These are phyloP conservation scores for Polydesmus complanatus DNA, from an alignment of 2,888 invertebrate species.

Conservation along the genomic window DNA sequence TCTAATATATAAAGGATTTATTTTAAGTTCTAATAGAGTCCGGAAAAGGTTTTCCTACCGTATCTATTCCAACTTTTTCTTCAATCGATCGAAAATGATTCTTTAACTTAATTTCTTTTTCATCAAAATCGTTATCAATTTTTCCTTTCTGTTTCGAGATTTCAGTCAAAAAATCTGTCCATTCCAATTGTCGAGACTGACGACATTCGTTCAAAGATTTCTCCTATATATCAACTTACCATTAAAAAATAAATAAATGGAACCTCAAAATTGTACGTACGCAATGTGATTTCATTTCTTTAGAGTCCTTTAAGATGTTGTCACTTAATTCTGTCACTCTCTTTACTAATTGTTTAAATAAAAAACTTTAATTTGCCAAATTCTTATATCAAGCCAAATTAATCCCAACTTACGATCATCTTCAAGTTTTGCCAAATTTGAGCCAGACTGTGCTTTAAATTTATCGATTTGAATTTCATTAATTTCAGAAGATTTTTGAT, in stretches of 20 bases:
- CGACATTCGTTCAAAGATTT: slow-evolving; percentile 32
- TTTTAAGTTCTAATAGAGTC: too few species aligned
- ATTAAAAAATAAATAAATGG: too few species aligned
- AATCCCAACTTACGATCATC: slow-evolving; percentile 41
- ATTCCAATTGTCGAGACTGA: slow-evolving; percentile 44
- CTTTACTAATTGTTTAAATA: too few species aligned
- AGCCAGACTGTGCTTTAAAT: slow-evolving; percentile 46
- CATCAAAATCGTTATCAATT: slow-evolving; percentile 60
- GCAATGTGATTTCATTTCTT: too few species aligned
- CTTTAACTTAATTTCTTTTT: slow-evolving; percentile 60
- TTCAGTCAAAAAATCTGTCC: slow-evolving; percentile 62
- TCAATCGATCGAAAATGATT: slow-evolving; percentile 61
- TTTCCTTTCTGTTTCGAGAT: slow-evolving; percentile 59
- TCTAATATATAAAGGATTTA: too few species aligned
- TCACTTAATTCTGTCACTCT: too few species aligned
- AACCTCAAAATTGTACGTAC: too few species aligned
- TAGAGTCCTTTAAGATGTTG: too few species aligned
- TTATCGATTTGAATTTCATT: slow-evolving; percentile 57
- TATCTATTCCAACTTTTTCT: slow-evolving; percentile 38
- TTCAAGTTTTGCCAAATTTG: slow-evolving; percentile 46
- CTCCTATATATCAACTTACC: too few species aligned
- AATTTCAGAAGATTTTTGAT: slow-evolving; percentile 62
- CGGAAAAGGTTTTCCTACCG: too few species aligned
- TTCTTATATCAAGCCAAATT: too few species aligned
- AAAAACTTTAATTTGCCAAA: too few species aligned